Evolutionary conservation across 2,888 invertebrate species (phyloP).

Genomic region (Dorcus hopei): DNA sequence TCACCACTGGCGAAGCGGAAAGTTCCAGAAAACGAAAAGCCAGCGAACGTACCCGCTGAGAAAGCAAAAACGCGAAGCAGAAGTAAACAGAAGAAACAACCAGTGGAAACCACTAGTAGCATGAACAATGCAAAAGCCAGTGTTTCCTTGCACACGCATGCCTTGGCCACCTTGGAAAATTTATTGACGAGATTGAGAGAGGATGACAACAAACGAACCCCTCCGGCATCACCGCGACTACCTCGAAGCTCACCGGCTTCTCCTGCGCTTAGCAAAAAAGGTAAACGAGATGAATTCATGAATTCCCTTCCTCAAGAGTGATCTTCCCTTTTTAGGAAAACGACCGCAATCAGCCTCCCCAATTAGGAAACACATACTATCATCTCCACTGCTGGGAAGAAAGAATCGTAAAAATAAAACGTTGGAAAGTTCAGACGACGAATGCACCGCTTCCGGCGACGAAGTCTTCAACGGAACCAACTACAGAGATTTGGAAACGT

Average conservation of each 20-base stretch:
- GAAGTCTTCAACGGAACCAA: conserved; percentile 66
- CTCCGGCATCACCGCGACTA: conserved; percentile 59
- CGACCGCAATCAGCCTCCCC: conserved; percentile 78
- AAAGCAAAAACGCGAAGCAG: conserved; percentile 33
- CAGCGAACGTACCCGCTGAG: conserved; percentile 19
- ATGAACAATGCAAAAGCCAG: conserved; percentile 29
- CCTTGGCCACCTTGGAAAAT: conserved; percentile 58
- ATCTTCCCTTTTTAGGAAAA: conserved; percentile 47
- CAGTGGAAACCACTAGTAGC: conserved; percentile 20
- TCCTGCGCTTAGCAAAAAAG: conserved; percentile 69
- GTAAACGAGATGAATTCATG: conserved; percentile 22
- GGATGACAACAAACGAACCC: conserved; percentile 53
- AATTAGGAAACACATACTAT: conserved; percentile 73
- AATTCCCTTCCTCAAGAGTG: neutral
- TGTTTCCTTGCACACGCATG: conserved; percentile 50
- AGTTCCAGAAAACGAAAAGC: conserved; percentile 34
- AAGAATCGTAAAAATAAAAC: conserved; percentile 72
- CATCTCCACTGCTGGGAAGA: conserved; percentile 77
- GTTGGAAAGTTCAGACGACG: conserved; percentile 79
- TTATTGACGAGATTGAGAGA: conserved; percentile 56
- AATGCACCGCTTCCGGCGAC: conserved; percentile 58
- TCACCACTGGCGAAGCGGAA: conserved; percentile 47
- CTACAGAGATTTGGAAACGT: conserved; percentile 83
- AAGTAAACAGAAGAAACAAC: conserved; percentile 39
- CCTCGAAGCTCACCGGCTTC: conserved; percentile 76